A percentile compares a stretch with the other conserved stretches of the same genome.
These are phyloP conservation scores for Umimayanthus kanabou DNA, from an alignment of 92 coral and sea anemone genomes.

Conservation along the genomic window DNA sequence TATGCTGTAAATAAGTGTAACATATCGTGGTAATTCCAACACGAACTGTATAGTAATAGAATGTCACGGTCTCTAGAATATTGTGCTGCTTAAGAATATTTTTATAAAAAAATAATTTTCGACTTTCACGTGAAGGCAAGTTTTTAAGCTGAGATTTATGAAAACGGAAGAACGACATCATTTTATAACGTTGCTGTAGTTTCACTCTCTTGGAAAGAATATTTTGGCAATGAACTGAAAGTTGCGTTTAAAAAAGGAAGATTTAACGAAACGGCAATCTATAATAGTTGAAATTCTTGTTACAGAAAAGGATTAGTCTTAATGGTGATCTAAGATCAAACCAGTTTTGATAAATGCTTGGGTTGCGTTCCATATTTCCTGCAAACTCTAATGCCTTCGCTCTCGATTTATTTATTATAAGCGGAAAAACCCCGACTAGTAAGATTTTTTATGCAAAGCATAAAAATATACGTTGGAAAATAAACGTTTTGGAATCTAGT, in stretches of 20 bases:
- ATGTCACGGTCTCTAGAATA: not conserved
- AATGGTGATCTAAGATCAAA: not conserved
- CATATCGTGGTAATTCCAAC: conserved; percentile 13
- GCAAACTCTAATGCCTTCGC: conserved; percentile 9
- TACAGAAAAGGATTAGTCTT: not conserved
- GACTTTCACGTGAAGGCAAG: not conserved
- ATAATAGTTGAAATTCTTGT: not conserved
- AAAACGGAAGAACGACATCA: conserved; percentile 11
- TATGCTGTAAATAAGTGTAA: conserved; percentile 39
- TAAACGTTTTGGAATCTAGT: conserved; percentile 7
- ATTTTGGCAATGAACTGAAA: not conserved
- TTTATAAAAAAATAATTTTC: not conserved
- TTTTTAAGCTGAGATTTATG: conserved; percentile 20
- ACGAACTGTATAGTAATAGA: conserved; percentile 31
- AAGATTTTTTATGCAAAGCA: conserved; percentile 40
- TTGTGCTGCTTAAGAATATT: conserved; percentile 1
- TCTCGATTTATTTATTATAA: conserved; percentile 42
- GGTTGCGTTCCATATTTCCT: not conserved
- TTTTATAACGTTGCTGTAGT: not conserved
- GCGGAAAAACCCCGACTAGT: conserved; percentile 6
- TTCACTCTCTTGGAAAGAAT: not conserved
- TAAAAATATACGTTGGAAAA: conserved; percentile 41
- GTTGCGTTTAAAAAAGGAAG: not conserved
- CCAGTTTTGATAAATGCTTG: not conserved
- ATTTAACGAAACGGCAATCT: not conserved